Base-by-base conservation (phyloP, 2,888 invertebrate species). In the Melanostoma mellinum region DNA sequence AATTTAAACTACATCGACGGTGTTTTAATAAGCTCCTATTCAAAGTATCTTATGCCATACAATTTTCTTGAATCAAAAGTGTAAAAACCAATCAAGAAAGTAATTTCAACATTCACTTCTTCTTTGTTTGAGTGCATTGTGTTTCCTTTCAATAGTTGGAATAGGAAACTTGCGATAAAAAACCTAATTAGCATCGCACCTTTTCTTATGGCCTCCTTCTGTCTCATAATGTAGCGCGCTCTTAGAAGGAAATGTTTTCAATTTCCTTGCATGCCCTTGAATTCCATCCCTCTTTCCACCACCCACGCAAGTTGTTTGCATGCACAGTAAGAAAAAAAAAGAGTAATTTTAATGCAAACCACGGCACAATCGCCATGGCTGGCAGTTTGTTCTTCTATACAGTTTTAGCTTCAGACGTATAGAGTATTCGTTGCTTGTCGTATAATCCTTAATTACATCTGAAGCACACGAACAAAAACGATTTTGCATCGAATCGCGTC, bases 371-470 rank as follows among this genome's bases (percentile, higher is more conserved):
- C 63, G 33, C 36, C 4, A 30, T 35, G 30, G 56, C 40, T 32
- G 3, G 40, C n/a, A 32, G 5, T 61, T 33, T 52, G 48, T 61
- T 30, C 9, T 35, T 56, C 38, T 53, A 4, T 60, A 58, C 48
- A 40, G 55, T 53, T 44, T 72, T 8, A n/a, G 48, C 42, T 20
- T 20, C 20, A 20, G 20, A 20, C 20, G 40, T 38, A n/a, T 38
- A n/a, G 44, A 44, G 10, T 52, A 52, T 58, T 48, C 50, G 30
- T 61, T 67, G 68, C 61, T 73, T 44, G 61, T 30, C 65, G 74
- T 67, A 74, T 84, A 84, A 78, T 84, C 84, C 79, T 84, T 84
- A 78, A 84, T 84, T 78, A 84, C 84, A 84, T 84, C 78, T 75
- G 71, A 53, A 78, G 46, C 67, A 75, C 78, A 79, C 84, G 78